Conservation (phyloP, 2,797 vertebrate species). For the Podarcis lilfordi region DNA sequence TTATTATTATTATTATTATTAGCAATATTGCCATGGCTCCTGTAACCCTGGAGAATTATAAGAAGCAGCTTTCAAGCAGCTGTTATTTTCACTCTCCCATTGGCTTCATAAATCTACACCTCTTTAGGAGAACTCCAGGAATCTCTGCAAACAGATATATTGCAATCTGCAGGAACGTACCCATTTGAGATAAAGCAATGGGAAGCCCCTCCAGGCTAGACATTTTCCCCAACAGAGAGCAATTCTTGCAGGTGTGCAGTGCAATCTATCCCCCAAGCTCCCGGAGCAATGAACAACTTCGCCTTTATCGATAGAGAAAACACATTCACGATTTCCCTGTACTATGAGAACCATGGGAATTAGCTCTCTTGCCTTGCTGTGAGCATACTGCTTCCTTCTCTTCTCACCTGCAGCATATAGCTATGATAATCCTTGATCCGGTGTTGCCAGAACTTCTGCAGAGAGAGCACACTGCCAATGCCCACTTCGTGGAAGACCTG, state of each 20-base stretch:
- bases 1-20: no score
- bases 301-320: neutral
- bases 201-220: neutral
- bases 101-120: neutral
- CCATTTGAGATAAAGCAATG: neutral
- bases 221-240: neutral
- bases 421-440: slow-evolving; percentile 98
- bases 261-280: neutral
- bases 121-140: neutral
- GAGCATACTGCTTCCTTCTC: fast-evolving
- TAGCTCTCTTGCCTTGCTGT: neutral
- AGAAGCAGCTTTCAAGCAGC: neutral
- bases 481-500: slow-evolving; percentile 97
- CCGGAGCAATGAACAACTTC: neutral
- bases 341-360: neutral
- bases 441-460: slow-evolving; percentile 98
- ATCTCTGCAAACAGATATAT: neutral
- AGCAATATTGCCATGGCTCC: neutral
- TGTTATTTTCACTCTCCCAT: neutral
- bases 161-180: neutral
- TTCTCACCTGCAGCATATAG: slow-evolving; percentile 94
- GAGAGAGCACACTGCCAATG: slow-evolving; percentile 92
- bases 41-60: no score
- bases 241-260: neutral
- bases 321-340: neutral